Base-by-base conservation (phyloP, 2,888 invertebrate genomes). In the Aleiodes alternator region DNA sequence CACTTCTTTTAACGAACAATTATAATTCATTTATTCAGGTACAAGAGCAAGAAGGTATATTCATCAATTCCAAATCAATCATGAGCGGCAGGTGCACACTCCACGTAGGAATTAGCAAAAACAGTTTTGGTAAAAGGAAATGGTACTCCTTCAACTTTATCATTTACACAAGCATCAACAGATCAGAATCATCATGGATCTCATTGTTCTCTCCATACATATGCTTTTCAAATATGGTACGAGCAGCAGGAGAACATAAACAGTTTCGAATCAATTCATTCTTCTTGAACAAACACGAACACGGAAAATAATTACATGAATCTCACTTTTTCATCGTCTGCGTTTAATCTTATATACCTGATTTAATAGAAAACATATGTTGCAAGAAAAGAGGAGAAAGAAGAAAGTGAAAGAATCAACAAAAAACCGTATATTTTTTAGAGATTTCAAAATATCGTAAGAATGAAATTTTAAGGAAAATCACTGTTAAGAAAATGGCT, bases 81-180 rank as follows among this genome's bases (percentile, higher is more conserved):
- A 0, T 98, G 98, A 16, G 99, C 99, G 90, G 99, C 99, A 0
- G 96, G 97, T 12, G 98, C 99, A 0, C 98, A 99, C 90, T 99
- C 98, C 87, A 98, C 99, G 98, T 98, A 97, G 89, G 99, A 99
- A 90, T 90, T 99, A 85, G 98, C 99, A 0, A 99, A 99, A 90
- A 97, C 96, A 0, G 96, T 99, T 56, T 91, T 99, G 74, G 95
- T 94, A 80, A 99, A 99, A 90, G 99, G 98, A 0, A 99, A 99
- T 0, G 99, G 99, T 3, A 97, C 95, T 61, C 97, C 97, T 78
- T 96, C 96, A 70, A 97, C 97, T 0, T 98, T 98, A 50, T 91
- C 99, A 72, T 99, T 98, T 87, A 98, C 98, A 0, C 98, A 97
- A 90, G 95, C 96, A 4, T 94, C 95, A 48, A 95, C 96, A 69